phyloP scores from a whole-genome alignment of 2,888 invertebrate species.

The Dione juno region DNA sequence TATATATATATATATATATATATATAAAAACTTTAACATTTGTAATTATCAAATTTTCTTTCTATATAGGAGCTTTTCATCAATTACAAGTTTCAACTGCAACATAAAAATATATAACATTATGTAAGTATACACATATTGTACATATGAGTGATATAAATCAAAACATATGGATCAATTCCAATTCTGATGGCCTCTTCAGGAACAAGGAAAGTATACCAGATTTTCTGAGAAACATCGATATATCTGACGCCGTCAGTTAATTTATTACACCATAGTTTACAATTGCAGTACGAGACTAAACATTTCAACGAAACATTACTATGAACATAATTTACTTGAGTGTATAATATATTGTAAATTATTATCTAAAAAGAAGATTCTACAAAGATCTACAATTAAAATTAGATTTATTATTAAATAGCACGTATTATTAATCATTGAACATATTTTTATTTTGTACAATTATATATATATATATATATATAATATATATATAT shows the following conservation, averaged over 20 bases:
- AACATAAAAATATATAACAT: background rate
- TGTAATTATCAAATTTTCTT: too few species aligned
- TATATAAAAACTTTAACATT: too few species aligned
- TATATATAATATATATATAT: too few species aligned
- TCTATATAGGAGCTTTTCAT: too few species aligned
- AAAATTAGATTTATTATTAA: too few species aligned
- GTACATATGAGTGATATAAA: background rate
- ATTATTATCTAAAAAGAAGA: too few species aligned
- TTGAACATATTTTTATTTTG: too few species aligned
- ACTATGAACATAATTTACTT: background rate
- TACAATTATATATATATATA: too few species aligned
- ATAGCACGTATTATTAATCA: too few species aligned
- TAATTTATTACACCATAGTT: conserved; percentile 13
- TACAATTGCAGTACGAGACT: conserved; percentile 13
- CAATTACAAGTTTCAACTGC: too few species aligned
- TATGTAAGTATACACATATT: background rate
- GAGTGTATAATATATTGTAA: background rate
- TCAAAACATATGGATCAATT: conserved; percentile 16
- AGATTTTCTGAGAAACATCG: conserved; percentile 10
- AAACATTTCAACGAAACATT: conserved; percentile 17
- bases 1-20: too few species aligned
- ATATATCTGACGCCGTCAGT: conserved; percentile 15
- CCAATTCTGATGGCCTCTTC: conserved; percentile 15
- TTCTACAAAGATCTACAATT: too few species aligned
- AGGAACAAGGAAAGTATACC: conserved; percentile 21